Conservation (phyloP, 2,888 invertebrate genomes). For the Chironomus riparius region DNA sequence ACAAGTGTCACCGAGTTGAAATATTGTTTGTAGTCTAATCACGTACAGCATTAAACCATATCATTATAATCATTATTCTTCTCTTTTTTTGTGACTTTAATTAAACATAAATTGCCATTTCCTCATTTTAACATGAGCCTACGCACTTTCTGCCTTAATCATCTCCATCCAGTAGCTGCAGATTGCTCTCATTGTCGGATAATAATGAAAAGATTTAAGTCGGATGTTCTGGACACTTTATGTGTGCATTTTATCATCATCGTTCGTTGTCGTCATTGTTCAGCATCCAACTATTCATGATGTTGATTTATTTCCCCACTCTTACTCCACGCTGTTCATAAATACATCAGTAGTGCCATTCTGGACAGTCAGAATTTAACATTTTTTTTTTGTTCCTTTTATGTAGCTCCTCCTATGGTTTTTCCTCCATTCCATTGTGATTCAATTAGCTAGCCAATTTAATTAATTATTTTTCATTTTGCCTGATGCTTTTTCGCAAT, state of each 20-base stretch:
- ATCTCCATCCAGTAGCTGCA: neutral
- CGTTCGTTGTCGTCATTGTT: neutral
- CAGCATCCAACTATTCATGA: neutral
- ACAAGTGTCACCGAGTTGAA: conserved; percentile 1
- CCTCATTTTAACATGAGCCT: conserved; percentile 8
- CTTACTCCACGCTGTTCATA: neutral
- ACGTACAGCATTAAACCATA: conserved; percentile 8
- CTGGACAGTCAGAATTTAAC: neutral
- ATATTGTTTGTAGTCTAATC: conserved; percentile 12
- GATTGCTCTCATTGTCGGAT: neutral
- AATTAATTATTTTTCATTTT: conserved; percentile 18
- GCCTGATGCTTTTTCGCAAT: neutral
- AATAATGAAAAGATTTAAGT: neutral
- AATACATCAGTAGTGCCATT: neutral
- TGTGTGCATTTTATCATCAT: neutral
- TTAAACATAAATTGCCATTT: conserved; percentile 18
- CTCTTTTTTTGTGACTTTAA: conserved; percentile 12
- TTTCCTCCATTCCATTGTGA: conserved; percentile 1
- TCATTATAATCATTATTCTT: conserved; percentile 11
- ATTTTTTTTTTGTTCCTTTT: neutral
- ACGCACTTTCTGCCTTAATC: neutral
- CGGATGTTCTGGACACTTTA: neutral
- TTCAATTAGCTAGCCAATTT: conserved; percentile 20
- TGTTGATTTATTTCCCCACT: neutral
- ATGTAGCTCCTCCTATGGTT: too few relatives aligned